Conservation (phyloP, 2,888 invertebrate genomes). For the Heliconius ethilla region DNA sequence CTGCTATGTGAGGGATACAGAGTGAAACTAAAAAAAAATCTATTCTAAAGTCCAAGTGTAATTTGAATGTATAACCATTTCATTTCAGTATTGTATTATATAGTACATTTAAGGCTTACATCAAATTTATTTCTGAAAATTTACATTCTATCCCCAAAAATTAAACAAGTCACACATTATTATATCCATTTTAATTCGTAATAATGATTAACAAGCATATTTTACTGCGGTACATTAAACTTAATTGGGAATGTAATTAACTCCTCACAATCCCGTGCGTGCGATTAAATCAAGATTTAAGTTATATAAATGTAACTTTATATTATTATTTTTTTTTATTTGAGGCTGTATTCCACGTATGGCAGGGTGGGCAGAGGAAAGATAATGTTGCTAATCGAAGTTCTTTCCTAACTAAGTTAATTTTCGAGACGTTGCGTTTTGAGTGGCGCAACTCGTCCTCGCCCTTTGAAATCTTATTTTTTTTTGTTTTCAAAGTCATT, state of each 20-base stretch:
- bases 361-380: neutral
- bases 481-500: too few relatives aligned
- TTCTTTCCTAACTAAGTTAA: too few relatives aligned
- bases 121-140: neutral
- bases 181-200: neutral
- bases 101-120: neutral
- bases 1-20: neutral
- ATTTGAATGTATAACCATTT: neutral
- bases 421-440: too few relatives aligned
- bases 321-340: neutral
- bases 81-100: too few relatives aligned
- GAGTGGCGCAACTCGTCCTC: too few relatives aligned
- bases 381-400: neutral
- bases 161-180: neutral
- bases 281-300: neutral
- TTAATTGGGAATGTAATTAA: neutral
- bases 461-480: too few relatives aligned
- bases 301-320: neutral
- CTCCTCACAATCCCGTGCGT: neutral
- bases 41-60: neutral
- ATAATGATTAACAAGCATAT: neutral
- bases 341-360: too few relatives aligned
- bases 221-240: slow-evolving; percentile 12
- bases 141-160: neutral
- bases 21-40: neutral